Evolutionary conservation across 2,797 vertebrate genomes (phyloP).

Genomic region (Pogonophryne albipinna): DNA sequence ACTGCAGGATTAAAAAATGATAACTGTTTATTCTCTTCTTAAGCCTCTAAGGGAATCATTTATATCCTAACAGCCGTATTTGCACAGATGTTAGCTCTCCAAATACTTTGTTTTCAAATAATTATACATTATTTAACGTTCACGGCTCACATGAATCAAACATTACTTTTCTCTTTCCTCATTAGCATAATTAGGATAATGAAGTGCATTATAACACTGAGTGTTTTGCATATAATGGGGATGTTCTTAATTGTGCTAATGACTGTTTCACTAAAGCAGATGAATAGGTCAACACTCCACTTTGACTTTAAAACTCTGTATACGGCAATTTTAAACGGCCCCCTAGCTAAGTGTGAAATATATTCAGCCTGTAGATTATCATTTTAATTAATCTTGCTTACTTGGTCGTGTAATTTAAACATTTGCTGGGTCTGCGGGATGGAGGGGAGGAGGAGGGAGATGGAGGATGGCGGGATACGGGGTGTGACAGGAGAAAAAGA

Average conservation of each 20-base stretch:
- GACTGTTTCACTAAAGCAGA: constrained; percentile 68
- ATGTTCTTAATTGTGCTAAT: constrained; percentile 76
- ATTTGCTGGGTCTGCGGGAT: constrained; percentile 79
- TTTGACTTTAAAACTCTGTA: constrained; percentile 75
- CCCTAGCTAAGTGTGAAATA: constrained; percentile 80
- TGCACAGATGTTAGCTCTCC: constrained; percentile 26
- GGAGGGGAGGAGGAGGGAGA: constrained; percentile 52
- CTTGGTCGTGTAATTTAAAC: constrained; percentile 89
- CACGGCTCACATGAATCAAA: constrained; percentile 47
- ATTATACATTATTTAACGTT: constrained; percentile 52
- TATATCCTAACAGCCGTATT: constrained; percentile 31
- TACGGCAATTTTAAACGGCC: constrained; percentile 73
- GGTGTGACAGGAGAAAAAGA: constrained; percentile 49
- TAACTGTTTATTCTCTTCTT: constrained; percentile 17
- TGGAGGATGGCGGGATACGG: constrained; percentile 48
- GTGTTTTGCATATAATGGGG: constrained; percentile 55
- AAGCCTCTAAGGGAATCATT: constrained; percentile 36
- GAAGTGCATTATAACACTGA: constrained; percentile 37
- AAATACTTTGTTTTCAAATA: constrained; percentile 40
- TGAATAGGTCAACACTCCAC: constrained; percentile 70
- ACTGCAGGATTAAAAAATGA: constrained; percentile 23
- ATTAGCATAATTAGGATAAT: constrained; percentile 62
- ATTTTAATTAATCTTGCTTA: constrained; percentile 90
- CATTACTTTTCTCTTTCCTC: constrained; percentile 22
- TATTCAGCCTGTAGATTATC: constrained; percentile 85